Base-by-base conservation (phyloP, 92 coral and sea anemone genomes). In the Bergia sp. region DNA sequence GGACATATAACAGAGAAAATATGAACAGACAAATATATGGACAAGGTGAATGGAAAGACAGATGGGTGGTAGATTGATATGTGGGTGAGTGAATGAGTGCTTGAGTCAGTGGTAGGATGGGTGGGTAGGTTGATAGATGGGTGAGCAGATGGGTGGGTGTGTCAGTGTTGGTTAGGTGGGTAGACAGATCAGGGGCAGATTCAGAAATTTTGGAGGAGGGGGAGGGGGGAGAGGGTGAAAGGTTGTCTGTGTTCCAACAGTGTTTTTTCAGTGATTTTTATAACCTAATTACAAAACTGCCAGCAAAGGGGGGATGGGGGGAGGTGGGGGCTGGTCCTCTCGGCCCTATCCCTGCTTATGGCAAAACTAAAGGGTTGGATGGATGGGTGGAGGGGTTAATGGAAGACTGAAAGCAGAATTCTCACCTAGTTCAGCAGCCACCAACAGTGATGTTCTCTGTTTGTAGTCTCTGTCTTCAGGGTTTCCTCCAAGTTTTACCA, bases 401-500 rank as follows among this genome's bases (percentile, higher is more conserved):
- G 40, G 42, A 45, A 44, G 11, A 40, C n/a, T 45, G 21, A 36
- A 79, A 15, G 8, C 64, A 79, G 53, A 57, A 16, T 23, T 66
- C 89, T 9, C 88, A 97, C 99, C 99, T 57, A 97, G 86, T 85
- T 97, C 99, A 53, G 98, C 99, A 47, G 99, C 99, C 36, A 97
- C 99, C 69, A 94, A 96, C 64, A 97, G 88, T 1, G 99, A 95
- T 57, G 99, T 97, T 81, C 99, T 94, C 57, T 90, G 90, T 81
- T 97, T 97, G 89, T 93, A 95, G 80, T 97, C 99, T 44, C 95
- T 86, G 76, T 92, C 96, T 5, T 93, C 94, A 83, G 91, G 86
- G 44, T 92, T 94, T n/a, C 96, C 99, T 45, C 98, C 98, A 58
- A 97, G 90, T 61, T 93, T 95, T 0, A 97, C 81, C 89, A 97